Conservation (phyloP, 2,888 invertebrate genomes). For the Leucania comma region DNA sequence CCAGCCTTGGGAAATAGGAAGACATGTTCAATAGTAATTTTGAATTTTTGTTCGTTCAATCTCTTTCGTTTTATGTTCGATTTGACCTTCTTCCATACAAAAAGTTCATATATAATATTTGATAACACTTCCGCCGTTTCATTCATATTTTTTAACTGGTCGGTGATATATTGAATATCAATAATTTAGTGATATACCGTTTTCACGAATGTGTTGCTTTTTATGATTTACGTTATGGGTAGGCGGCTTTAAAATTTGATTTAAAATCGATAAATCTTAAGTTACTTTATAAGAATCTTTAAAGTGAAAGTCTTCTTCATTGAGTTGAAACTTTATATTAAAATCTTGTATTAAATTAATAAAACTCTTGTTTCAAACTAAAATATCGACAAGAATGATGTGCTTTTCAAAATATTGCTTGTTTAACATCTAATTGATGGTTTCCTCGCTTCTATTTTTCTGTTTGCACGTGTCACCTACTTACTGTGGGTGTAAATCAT, state of each 20-base stretch:
- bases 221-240: conserved; percentile 35
- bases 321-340: background rate
- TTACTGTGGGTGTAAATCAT: conserved; percentile 62
- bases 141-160: conserved; percentile 59
- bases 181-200: conserved; percentile 52
- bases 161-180: conserved; percentile 52
- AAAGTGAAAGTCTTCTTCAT: conserved; percentile 33
- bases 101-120: conserved; percentile 46
- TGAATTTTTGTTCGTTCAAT: conserved; percentile 42
- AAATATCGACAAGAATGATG: background rate
- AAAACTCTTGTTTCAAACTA: background rate
- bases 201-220: conserved; percentile 28
- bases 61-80: conserved; percentile 51
- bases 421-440: conserved; percentile 29
- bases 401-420: conserved; percentile 15
- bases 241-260: conserved; percentile 1
- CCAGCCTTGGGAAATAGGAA: conserved; percentile 37
- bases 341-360: background rate
- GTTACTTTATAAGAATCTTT: background rate
- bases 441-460: conserved; percentile 27
- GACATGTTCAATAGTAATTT: conserved; percentile 45
- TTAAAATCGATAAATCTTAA: conserved; percentile 19
- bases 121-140: conserved; percentile 46
- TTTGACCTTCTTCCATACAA: conserved; percentile 59
- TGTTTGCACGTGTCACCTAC: conserved; percentile 50